A percentile compares a stretch with the other conserved stretches of the same genome.
Evolutionary conservation across 2,888 invertebrate species (phyloP).

Genomic region (Drosophila maculinotata): DNA sequence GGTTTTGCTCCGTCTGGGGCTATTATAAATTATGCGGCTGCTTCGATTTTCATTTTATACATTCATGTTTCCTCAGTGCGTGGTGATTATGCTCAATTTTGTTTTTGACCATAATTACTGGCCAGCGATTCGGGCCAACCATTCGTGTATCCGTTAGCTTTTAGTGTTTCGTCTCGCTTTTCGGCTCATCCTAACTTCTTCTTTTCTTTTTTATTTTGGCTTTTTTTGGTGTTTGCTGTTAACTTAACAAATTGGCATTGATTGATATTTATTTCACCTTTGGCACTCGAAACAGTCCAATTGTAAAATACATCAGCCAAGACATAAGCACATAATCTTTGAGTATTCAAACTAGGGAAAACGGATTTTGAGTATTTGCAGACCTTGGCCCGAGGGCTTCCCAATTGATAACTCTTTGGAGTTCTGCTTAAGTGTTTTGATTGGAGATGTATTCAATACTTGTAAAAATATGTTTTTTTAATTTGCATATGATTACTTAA

Average conservation of each 20-base stretch:
- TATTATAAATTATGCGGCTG: slow-evolving; percentile 67
- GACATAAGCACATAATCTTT: slow-evolving; percentile 30
- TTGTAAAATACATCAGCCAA: slow-evolving; percentile 27
- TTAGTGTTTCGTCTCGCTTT: slow-evolving; percentile 32
- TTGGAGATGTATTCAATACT: slow-evolving; percentile 11
- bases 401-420: neutral
- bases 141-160: slow-evolving; percentile 55
- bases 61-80: slow-evolving; percentile 66
- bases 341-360: neutral
- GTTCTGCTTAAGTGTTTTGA: slow-evolving; percentile 13
- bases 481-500: neutral
- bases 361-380: slow-evolving; percentile 14
- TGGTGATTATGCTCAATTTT: slow-evolving; percentile 78
- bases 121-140: slow-evolving; percentile 40
- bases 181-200: slow-evolving; percentile 32
- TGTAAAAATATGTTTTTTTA: neutral
- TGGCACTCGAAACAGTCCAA: slow-evolving; percentile 38
- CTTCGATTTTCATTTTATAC: slow-evolving; percentile 72
- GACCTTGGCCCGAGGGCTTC: slow-evolving; percentile 15
- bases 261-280: slow-evolving; percentile 68
- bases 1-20: slow-evolving; percentile 31
- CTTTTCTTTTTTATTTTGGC: slow-evolving; percentile 1
- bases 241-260: slow-evolving; percentile 73
- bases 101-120: slow-evolving; percentile 77
- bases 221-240: slow-evolving; percentile 44